Base-by-base conservation (phyloP, 2,113 vertebrate species). In the Sylvia atricapilla region DNA sequence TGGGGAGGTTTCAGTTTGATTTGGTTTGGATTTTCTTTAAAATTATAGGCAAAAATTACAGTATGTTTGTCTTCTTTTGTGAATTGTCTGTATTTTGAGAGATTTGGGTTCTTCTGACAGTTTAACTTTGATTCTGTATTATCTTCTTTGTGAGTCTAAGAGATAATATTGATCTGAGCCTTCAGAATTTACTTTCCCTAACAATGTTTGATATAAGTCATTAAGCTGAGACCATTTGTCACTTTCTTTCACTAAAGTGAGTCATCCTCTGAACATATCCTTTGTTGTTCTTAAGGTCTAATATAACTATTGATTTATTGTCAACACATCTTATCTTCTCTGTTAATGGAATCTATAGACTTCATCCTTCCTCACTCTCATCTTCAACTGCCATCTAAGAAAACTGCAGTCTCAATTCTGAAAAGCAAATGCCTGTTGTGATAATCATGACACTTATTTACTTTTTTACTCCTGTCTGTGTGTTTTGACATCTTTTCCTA, bases 241-340 rank as follows among this genome's bases (percentile, higher is more conserved):
- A 87, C 66, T 58, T 91, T 78, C 60, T 78, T 94, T 74, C 73
- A 59, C 33, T 82, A 60, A 84, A 96, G 58, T 28, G 21, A 94
- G 44, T 91, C 81, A 92, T 56, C 49, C 31, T 73, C 50, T 79
- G 50, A 93, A 73, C 37, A 85, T 58, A 69, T 91, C 22, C 59
- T 94, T 85, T 79, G 70, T 64, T 95, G 66, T 64, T 91, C 82
- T 69, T 78, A 84, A 91, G 75, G 53, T 58, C 74, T 87, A 79
- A 83, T 73, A 22, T 49, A 89, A 76, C 46, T 69, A 96, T 91
- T 58, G 95, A 94, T 95, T 94, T 87, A 76, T 66, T 89, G 94
- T 84, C 91, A 94, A 46, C 58, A 69, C 50, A 41, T 84, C 3
- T 15, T 67, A 63, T 37, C 22, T 84, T 55, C 60, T 31, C 39